Evolutionary conservation across 2,797 vertebrate species (phyloP).

Genomic region (Pangasius djambal): DNA sequence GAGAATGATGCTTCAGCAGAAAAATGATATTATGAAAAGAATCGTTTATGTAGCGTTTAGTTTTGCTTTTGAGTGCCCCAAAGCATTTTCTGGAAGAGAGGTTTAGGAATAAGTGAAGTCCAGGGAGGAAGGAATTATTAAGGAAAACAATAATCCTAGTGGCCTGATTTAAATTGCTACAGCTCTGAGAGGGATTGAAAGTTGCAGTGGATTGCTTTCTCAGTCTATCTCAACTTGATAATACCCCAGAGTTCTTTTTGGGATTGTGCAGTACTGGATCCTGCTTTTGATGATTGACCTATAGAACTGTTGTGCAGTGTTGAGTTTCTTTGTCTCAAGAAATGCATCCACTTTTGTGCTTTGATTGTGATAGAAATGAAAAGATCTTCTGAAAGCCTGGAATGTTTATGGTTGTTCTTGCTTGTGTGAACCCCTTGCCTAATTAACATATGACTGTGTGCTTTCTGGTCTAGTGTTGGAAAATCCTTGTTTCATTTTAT

Average conservation of each 20-base stretch:
- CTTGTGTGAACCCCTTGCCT: not conserved
- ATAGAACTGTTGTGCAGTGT: not conserved
- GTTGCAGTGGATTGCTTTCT: not conserved
- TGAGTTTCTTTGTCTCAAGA: too few species aligned
- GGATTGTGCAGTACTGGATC: not conserved
- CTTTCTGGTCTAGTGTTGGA: not conserved
- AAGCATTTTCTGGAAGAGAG: not conserved
- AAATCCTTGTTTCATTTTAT: not conserved
- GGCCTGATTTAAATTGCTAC: not conserved
- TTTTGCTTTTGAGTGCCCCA: not conserved
- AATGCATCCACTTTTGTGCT: not conserved
- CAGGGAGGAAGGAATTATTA: not conserved
- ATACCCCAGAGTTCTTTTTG: not conserved
- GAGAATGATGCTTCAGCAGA: not conserved
- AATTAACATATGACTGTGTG: not conserved
- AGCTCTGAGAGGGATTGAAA: not conserved
- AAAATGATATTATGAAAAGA: not conserved
- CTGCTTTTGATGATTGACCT: not conserved
- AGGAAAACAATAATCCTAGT: not conserved
- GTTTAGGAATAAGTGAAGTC: conserved; percentile 3
- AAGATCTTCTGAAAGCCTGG: not conserved
- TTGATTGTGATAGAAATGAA: not conserved
- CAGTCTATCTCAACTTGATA: not conserved
- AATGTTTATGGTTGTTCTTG: not conserved
- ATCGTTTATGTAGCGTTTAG: not conserved